phyloP scores from a whole-genome alignment of 2,113 vertebrate species.

The Proterorhinus semilunaris region DNA sequence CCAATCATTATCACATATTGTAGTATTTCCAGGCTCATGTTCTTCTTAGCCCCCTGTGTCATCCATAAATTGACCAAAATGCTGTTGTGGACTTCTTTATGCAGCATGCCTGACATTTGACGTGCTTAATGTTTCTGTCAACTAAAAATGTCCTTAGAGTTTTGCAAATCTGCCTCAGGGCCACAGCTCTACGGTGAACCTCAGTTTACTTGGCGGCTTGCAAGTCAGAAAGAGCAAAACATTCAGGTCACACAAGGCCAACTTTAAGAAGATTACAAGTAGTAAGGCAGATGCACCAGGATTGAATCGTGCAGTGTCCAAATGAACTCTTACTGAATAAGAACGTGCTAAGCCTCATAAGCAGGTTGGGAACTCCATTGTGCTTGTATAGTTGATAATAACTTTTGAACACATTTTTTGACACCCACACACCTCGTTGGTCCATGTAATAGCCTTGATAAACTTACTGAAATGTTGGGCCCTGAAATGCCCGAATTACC shows the following conservation, averaged over 20 bases:
- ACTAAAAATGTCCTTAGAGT: conserved; percentile 28
- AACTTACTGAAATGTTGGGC: conserved; percentile 10
- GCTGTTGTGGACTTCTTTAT: not conserved
- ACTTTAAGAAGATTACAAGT: conserved; percentile 10
- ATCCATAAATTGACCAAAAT: not conserved
- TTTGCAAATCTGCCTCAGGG: conserved; percentile 22
- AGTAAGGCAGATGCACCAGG: not conserved
- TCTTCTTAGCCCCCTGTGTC: not conserved
- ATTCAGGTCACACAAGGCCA: conserved; percentile 35
- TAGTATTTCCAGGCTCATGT: too few relatives aligned
- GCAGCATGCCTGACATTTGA: not conserved
- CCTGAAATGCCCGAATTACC: conserved; percentile 39
- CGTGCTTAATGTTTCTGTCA: conserved; percentile 20
- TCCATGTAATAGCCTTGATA: not conserved
- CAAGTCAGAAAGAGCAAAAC: conserved; percentile 19
- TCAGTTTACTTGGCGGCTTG: conserved; percentile 11
- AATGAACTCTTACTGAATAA: not conserved
- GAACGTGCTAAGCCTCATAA: not conserved
- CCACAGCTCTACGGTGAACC: conserved; percentile 21
- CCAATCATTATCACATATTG: too few relatives aligned
- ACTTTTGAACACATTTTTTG: not conserved
- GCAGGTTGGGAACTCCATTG: not conserved
- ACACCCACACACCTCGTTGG: not conserved
- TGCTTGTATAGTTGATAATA: not conserved
- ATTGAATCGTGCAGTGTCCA: not conserved